Percentiles rank a stretch among this genome's conserved stretches.
These are phyloP conservation scores for Pteruthius melanotis DNA, from an alignment of 2,113 vertebrate genomes.

Conservation along the genomic window DNA sequence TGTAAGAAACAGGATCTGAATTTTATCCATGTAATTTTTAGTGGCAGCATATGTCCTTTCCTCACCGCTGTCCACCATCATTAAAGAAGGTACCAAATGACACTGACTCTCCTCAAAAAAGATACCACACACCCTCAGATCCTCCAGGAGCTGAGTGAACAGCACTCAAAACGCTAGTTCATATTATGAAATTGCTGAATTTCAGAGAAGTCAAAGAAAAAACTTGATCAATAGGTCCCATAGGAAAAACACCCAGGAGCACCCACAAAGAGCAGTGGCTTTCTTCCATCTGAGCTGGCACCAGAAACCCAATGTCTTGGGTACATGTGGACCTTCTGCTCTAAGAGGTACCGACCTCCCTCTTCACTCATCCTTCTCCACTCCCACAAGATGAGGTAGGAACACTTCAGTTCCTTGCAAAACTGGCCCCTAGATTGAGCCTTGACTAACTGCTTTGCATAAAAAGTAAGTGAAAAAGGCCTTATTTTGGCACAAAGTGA, in stretches of 20 bases:
- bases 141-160: background rate
- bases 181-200: background rate
- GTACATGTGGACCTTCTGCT: background rate
- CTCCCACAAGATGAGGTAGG: background rate
- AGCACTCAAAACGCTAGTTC: background rate
- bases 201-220: background rate
- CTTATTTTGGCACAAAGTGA: background rate
- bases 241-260: background rate
- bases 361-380: background rate
- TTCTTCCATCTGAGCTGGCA: background rate
- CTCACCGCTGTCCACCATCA: background rate
- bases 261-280: background rate
- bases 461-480: background rate
- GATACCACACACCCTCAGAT: background rate
- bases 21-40: constrained; percentile 30
- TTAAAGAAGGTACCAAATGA: background rate
- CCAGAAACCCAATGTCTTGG: fast-evolving
- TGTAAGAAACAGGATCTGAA: constrained; percentile 35
- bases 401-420: background rate
- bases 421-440: background rate
- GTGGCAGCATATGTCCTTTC: background rate
- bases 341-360: background rate
- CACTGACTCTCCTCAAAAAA: background rate
- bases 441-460: background rate
- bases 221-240: background rate